Conservation (phyloP, 2,797 vertebrate genomes). For the Chloroceryle inda region DNA sequence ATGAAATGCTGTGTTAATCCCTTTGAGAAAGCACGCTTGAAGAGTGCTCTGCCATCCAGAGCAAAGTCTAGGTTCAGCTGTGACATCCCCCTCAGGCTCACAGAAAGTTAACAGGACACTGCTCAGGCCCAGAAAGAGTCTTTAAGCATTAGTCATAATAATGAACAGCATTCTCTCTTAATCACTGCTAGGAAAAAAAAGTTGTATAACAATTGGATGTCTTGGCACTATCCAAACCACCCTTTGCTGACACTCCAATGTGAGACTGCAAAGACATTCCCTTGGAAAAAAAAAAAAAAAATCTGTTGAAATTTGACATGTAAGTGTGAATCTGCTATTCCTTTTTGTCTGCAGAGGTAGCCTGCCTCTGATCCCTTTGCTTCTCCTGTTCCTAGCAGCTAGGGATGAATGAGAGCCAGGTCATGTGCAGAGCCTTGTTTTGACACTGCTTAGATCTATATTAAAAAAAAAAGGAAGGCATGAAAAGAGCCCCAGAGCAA, state of each 20-base stretch:
- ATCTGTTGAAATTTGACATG: not conserved
- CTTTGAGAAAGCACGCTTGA: conserved; percentile 73
- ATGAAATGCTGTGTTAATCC: conserved; percentile 76
- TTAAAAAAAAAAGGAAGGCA: not conserved
- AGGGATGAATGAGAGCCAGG: not conserved
- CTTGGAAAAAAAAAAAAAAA: not conserved
- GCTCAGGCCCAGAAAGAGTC: conserved; percentile 57
- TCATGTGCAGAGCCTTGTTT: conserved; percentile 28
- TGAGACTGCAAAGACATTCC: conserved; percentile 15
- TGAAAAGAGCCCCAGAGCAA: conserved; percentile 39
- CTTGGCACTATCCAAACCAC: conserved; percentile 43
- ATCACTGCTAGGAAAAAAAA: conserved; percentile 37
- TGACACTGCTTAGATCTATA: conserved; percentile 19
- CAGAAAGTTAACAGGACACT: conserved; percentile 61
- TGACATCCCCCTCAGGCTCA: conserved; percentile 70
- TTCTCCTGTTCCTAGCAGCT: conserved; percentile 14
- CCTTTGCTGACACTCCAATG: conserved; percentile 28
- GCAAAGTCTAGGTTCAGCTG: conserved; percentile 66
- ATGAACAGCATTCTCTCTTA: conserved; percentile 63
- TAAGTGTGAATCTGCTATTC: conserved; percentile 24
- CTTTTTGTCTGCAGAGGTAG: not conserved
- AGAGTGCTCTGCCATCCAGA: conserved; percentile 75
- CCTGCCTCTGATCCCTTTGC: not conserved
- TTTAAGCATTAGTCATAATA: conserved; percentile 74
- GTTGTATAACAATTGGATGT: conserved; percentile 66